Base-by-base conservation (phyloP, 2,113 vertebrate genomes). In the Pyxicephalus adspersus region DNA sequence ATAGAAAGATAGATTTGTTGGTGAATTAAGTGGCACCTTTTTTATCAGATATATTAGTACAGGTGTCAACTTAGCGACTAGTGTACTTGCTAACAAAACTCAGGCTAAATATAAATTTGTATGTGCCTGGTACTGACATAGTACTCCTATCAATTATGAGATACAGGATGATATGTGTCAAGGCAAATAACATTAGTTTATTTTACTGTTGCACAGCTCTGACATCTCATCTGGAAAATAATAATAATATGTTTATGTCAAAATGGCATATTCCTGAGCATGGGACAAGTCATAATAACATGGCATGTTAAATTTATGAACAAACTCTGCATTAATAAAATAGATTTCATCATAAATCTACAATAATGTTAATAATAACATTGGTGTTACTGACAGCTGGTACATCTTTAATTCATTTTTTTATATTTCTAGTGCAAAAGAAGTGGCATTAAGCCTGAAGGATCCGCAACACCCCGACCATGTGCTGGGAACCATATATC, bases 401-500 rank as follows among this genome's bases (percentile, higher is more conserved):
- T 2, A n/a, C 26, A 50, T 63, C 28, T 29, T 72, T 82, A 84
- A 82, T 67, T 51, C 51, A 3, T 57, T 0, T 20, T 64, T 87
- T 88, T 81, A 83, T 0, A 85, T 51, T 86, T 38, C 68, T 72
- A 99, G 97, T 88, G 84, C 92, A 76, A 92, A 92, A 81, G 94
- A 98, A 83, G 89, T 98, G 84, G 94, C 89, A 0, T 85, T 99
- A 83, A 91, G 93, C 81, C 89, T 99, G 84, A 96, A 96, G 86
- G 98, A 99, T 84, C 90, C 95, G 25, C 97, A 95, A 86, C 96
- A 96, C 78, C 95, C 96, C 60, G 95, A 96, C 64, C 89, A 98
- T 86, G 91, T 97, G 76, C 89, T 99, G 83, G 98, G 97, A 78
- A 92, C 83, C 72, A 92, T 98, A 86, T 90, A 96, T 6, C 85